Evolutionary conservation across 2,797 vertebrate species (phyloP).

Genomic region (Neoniphon sammara): DNA sequence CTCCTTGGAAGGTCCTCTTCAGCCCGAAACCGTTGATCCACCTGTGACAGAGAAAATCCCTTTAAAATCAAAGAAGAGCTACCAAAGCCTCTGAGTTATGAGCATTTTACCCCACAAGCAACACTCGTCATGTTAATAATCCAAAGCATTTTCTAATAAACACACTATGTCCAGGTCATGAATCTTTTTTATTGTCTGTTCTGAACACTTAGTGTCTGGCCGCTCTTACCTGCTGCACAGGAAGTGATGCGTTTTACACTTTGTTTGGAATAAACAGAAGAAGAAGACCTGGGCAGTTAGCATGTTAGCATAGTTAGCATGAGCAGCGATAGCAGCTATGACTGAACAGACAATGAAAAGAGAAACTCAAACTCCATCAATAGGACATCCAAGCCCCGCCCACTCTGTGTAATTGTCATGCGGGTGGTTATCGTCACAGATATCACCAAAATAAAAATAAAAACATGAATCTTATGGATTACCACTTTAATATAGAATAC

Average conservation of each 20-base stretch:
- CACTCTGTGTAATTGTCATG: slow-evolving; percentile 35
- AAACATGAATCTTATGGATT: too few species aligned
- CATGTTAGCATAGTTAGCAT: background rate
- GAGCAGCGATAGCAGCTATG: too few species aligned
- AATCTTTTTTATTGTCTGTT: too few species aligned
- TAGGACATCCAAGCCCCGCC: slow-evolving; percentile 11
- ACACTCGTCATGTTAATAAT: background rate
- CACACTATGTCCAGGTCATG: too few species aligned
- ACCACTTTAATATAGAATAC: too few species aligned
- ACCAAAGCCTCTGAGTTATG: background rate
- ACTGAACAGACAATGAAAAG: background rate
- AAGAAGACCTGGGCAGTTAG: background rate
- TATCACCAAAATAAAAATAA: slow-evolving; percentile 18
- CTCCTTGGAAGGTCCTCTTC: slow-evolving; percentile 38
- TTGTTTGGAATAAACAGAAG: too few species aligned
- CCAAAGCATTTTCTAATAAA: too few species aligned
- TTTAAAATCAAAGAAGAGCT: background rate
- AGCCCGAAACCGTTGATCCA: slow-evolving; percentile 35
- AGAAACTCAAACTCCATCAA: slow-evolving; percentile 24
- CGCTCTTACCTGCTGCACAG: too few species aligned
- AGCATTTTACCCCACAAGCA: background rate
- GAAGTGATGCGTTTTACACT: too few species aligned
- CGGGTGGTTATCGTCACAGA: slow-evolving; percentile 12
- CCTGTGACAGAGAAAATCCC: slow-evolving; percentile 49
- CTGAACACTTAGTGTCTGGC: too few species aligned